Conservation (phyloP, 2,888 invertebrate genomes). For the Epicampocera succincta region DNA sequence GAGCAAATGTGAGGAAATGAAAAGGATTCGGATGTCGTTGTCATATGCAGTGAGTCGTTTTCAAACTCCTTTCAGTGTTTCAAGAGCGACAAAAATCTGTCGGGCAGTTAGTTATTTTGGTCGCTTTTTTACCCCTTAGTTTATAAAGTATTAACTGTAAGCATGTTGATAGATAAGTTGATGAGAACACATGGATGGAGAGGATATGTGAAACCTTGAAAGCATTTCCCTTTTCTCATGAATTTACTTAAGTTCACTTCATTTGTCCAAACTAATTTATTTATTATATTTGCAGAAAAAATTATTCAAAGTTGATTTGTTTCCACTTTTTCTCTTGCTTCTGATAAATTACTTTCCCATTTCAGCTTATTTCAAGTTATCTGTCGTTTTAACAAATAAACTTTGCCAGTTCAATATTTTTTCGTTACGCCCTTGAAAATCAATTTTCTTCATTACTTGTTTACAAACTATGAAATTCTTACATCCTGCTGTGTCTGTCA, state of each 20-base stretch:
- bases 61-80: too few species aligned
- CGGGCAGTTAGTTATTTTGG: too few species aligned
- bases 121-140: too few species aligned
- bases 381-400: conserved; percentile 32
- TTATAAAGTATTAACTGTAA: too few species aligned
- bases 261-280: conserved; percentile 12
- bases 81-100: too few species aligned
- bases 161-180: too few species aligned
- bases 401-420: conserved; percentile 29
- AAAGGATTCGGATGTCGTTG: too few species aligned
- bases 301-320: conserved; percentile 50
- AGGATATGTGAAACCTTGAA: too few species aligned
- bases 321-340: conserved; percentile 10
- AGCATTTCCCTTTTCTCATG: neutral
- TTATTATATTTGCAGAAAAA: conserved; percentile 6
- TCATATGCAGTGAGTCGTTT: too few species aligned
- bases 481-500: conserved; percentile 58
- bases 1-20: too few species aligned
- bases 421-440: conserved; percentile 58
- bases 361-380: conserved; percentile 38
- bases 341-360: neutral
- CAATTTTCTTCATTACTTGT: conserved; percentile 62
- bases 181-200: too few species aligned
- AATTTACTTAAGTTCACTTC: conserved; percentile 27
- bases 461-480: conserved; percentile 59